Conservation (phyloP, 2,113 vertebrate species). For the Poecilia latipinna region DNA sequence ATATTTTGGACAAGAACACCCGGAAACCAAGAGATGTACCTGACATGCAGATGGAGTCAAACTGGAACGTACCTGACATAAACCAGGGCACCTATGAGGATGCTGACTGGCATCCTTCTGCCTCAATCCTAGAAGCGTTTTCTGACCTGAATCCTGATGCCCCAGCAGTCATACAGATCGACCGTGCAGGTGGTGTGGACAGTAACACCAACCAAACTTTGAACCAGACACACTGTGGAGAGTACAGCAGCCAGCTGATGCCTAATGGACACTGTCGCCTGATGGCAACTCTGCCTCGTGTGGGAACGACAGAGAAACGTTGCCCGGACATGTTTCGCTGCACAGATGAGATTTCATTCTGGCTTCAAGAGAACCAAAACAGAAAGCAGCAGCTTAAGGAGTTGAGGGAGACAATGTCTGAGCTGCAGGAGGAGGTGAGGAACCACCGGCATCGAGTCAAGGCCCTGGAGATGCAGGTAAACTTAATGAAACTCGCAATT, state of each 20-base stretch:
- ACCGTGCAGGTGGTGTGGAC: accelerated
- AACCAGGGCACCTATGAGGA: constrained; percentile 48
- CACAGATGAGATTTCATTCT: constrained; percentile 80
- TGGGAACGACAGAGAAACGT: constrained; percentile 61
- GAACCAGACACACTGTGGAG: constrained; percentile 18
- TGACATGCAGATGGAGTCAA: constrained; percentile 15
- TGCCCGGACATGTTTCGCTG: constrained; percentile 87
- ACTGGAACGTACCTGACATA: constrained; percentile 28
- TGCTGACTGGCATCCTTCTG: constrained; percentile 58
- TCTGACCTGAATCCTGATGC: background rate
- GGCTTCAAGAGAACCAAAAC: constrained; percentile 84
- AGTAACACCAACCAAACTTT: background rate
- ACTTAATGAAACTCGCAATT: background rate
- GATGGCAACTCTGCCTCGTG: constrained; percentile 74
- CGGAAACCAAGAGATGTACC: constrained; percentile 3
- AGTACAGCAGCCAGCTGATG: constrained; percentile 62
- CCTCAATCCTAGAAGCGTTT: constrained; percentile 11
- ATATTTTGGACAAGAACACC: background rate
- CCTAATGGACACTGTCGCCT: constrained; percentile 78
- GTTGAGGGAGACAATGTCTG: constrained; percentile 76
- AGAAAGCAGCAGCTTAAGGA: constrained; percentile 82
- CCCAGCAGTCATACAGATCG: background rate
- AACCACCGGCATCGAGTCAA: constrained; percentile 57
- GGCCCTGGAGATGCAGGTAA: constrained; percentile 55
- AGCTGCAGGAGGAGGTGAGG: constrained; percentile 84